Percentiles rank a stretch among this genome's conserved stretches.
Evolutionary conservation across 2,113 vertebrate species (phyloP).

Genomic region (Nothocercus nigrocapillus): DNA sequence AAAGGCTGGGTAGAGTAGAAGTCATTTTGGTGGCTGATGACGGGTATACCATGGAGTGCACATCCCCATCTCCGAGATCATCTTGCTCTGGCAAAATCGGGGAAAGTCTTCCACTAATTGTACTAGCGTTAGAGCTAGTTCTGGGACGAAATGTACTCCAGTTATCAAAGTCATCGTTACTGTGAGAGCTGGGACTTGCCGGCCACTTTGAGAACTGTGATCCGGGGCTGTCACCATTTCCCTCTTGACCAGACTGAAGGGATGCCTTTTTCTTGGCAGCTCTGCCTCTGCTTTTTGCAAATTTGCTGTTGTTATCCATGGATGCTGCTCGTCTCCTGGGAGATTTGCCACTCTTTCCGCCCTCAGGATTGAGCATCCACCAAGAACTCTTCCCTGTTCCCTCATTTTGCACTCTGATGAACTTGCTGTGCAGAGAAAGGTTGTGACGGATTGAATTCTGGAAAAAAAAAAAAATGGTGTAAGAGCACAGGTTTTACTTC

Average conservation of each 20-base stretch:
- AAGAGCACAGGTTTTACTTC: conserved; percentile 1
- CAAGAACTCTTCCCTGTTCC: conserved; percentile 99
- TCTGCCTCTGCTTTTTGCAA: conserved; percentile 94
- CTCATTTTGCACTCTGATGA: conserved; percentile 96
- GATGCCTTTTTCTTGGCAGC: conserved; percentile 98
- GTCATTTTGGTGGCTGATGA: conserved; percentile 91
- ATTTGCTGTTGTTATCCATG: conserved; percentile 99
- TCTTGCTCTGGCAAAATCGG: conserved; percentile 96
- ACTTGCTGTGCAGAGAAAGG: conserved; percentile 96
- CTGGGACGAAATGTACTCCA: conserved; percentile 95
- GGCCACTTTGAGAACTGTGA: conserved; percentile 96
- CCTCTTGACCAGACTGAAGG: conserved; percentile 91
- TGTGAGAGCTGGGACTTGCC: conserved; percentile 95
- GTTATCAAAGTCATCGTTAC: conserved; percentile 95
- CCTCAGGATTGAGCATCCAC: conserved; percentile 99
- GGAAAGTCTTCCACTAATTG: conserved; percentile 92
- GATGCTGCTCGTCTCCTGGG: conserved; percentile 93
- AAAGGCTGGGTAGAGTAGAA: conserved; percentile 93
- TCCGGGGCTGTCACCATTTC: conserved; percentile 90
- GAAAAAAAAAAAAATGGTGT: conserved; percentile 61
- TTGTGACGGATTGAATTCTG: conserved; percentile 99
- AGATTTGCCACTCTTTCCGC: conserved; percentile 96
- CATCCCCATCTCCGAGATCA: conserved; percentile 89
- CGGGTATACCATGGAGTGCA: conserved; percentile 92
- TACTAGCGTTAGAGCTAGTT: conserved; percentile 96